Conservation (phyloP, 2,888 invertebrate genomes). For the Andricus curvator region DNA sequence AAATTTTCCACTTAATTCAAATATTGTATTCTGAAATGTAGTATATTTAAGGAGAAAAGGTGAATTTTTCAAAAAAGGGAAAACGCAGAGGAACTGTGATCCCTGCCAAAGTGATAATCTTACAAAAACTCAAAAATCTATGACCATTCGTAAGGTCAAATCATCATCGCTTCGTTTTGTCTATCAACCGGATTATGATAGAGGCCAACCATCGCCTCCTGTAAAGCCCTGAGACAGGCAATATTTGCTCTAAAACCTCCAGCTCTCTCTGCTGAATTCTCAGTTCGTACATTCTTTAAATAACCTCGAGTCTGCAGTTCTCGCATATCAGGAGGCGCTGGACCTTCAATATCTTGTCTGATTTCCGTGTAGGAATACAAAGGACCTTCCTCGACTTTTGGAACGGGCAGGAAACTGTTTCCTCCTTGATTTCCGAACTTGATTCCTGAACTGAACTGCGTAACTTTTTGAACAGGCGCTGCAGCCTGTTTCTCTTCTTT, state of each 20-base stretch:
- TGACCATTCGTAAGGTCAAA: constrained; percentile 56
- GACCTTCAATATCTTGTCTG: constrained; percentile 82
- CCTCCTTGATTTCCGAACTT: constrained; percentile 86
- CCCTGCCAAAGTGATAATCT: background rate
- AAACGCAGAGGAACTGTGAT: no score
- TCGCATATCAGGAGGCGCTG: constrained; percentile 83
- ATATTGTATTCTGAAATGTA: no score
- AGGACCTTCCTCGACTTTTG: constrained; percentile 88
- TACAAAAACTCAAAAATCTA: constrained; percentile 14
- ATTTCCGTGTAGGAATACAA: constrained; percentile 84
- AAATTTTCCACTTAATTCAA: no score
- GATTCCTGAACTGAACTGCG: constrained; percentile 93
- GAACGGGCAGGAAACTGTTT: constrained; percentile 84
- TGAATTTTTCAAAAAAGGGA: no score
- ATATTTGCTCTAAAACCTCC: constrained; percentile 92
- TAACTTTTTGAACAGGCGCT: constrained; percentile 80
- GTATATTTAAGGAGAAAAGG: no score
- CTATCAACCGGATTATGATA: constrained; percentile 78
- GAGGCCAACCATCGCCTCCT: constrained; percentile 92
- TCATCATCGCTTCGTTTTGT: constrained; percentile 61
- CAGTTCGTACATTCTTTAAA: constrained; percentile 86
- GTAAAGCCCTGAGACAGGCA: constrained; percentile 91
- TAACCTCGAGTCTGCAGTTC: constrained; percentile 86
- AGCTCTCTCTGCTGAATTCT: constrained; percentile 87
- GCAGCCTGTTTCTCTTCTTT: constrained; percentile 82